Conservation (phyloP, 2,888 invertebrate genomes). For the Neocrepidodera transversa region DNA sequence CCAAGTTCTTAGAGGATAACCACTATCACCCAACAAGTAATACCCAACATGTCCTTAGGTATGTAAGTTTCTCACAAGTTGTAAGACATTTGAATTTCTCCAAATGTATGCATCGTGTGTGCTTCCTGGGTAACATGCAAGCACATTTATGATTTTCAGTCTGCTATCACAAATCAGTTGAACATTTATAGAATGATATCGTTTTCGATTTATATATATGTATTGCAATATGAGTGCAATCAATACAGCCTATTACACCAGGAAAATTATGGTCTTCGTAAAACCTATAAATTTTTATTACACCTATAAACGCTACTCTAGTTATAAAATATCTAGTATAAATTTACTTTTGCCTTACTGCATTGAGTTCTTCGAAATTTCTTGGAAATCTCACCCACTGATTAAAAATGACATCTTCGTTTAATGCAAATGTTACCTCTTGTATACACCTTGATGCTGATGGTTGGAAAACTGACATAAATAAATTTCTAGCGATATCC, state of each 20-base stretch:
- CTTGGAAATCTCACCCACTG: neutral
- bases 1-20: constrained; percentile 21
- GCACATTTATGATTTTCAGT: constrained; percentile 9
- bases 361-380: neutral
- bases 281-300: neutral
- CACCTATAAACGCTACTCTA: neutral
- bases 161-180: constrained; percentile 8
- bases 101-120: constrained; percentile 27
- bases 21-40: constrained; percentile 5
- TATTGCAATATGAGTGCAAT: constrained; percentile 8
- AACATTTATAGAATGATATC: constrained; percentile 5
- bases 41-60: neutral
- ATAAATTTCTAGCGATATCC: too few relatives aligned
- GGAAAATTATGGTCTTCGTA: neutral
- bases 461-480: neutral
- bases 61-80: neutral
- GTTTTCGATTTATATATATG: neutral
- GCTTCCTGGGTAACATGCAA: constrained; percentile 11
- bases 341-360: neutral
- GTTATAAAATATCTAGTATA: neutral
- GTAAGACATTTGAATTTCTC: too few relatives aligned
- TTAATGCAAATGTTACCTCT: neutral
- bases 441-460: neutral
- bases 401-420: neutral
- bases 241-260: constrained; percentile 1